Conservation (phyloP, 2,797 vertebrate genomes). For the Chelon labrosus region DNA sequence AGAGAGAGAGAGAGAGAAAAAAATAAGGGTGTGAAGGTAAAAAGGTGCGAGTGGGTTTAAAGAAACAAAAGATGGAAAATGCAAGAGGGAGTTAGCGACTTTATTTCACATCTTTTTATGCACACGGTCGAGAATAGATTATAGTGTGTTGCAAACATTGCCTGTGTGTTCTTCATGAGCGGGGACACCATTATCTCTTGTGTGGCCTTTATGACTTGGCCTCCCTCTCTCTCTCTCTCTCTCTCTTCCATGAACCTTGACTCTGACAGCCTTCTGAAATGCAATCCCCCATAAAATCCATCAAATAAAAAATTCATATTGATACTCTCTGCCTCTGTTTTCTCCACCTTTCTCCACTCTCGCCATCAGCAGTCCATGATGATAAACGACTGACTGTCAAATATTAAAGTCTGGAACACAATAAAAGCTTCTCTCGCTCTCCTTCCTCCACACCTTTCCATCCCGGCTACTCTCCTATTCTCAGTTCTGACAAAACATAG, state of each 20-base stretch:
- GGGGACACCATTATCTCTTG: slow-evolving; percentile 45
- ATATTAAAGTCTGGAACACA: slow-evolving; percentile 81
- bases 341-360: slow-evolving; percentile 61
- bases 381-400: slow-evolving; percentile 80
- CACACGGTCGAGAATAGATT: background rate
- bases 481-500: slow-evolving; percentile 21
- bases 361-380: slow-evolving; percentile 67
- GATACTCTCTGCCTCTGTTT: slow-evolving; percentile 73
- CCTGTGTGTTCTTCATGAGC: slow-evolving; percentile 36
- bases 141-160: slow-evolving; percentile 16
- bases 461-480: slow-evolving; percentile 14
- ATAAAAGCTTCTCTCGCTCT: slow-evolving; percentile 68
- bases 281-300: slow-evolving; percentile 81
- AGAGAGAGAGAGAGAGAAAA: background rate
- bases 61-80: slow-evolving; percentile 31
- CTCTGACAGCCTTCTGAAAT: slow-evolving; percentile 71
- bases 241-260: slow-evolving; percentile 68
- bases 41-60: slow-evolving; percentile 8
- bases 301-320: slow-evolving; percentile 85
- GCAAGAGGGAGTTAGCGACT: background rate
- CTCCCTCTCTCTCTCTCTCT: slow-evolving; percentile 41
- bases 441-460: slow-evolving; percentile 38
- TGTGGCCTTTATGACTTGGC: slow-evolving; percentile 54
- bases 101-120: slow-evolving; percentile 9
- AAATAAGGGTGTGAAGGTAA: background rate